Percentiles rank a stretch among this genome's conserved stretches.
These are phyloP conservation scores for Nineta flava DNA, from an alignment of 2,888 invertebrate species.

Conservation along the genomic window DNA sequence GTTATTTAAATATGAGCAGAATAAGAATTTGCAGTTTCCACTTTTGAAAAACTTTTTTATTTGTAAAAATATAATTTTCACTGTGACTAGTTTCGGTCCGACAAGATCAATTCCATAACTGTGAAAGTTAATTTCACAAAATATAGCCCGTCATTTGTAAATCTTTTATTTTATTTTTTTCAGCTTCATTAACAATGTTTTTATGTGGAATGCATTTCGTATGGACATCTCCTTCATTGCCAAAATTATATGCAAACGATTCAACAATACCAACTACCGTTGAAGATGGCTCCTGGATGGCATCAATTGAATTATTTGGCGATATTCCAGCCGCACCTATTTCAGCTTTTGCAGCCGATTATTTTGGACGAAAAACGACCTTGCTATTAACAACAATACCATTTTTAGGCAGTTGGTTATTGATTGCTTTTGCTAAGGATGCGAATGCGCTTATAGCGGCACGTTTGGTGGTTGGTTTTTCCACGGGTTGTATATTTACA, in stretches of 20 bases:
- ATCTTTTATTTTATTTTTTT: not conserved
- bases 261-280: slow-evolving; percentile 4
- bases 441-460: not conserved
- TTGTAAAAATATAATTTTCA: no score
- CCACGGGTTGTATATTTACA: slow-evolving; percentile 26
- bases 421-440: slow-evolving; percentile 3
- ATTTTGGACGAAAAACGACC: slow-evolving; percentile 4
- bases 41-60: no score
- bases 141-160: no score
- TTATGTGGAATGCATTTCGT: slow-evolving; percentile 1
- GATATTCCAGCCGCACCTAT: slow-evolving; percentile 4
- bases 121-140: no score
- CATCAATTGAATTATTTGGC: slow-evolving; percentile 4
- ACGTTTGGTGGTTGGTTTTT: slow-evolving; percentile 37
- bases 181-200: slow-evolving; percentile 6
- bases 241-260: slow-evolving; percentile 3
- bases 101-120: no score
- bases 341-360: slow-evolving; percentile 4
- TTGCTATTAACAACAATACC: slow-evolving; percentile 3
- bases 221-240: slow-evolving; percentile 8
- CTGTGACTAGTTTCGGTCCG: no score
- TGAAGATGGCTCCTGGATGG: slow-evolving; percentile 5
- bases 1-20: no score
- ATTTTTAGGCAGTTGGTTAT: slow-evolving; percentile 4
- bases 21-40: no score